Evolutionary conservation across 2,113 vertebrate genomes (phyloP).

Genomic region (Circaetus cinerascens): DNA sequence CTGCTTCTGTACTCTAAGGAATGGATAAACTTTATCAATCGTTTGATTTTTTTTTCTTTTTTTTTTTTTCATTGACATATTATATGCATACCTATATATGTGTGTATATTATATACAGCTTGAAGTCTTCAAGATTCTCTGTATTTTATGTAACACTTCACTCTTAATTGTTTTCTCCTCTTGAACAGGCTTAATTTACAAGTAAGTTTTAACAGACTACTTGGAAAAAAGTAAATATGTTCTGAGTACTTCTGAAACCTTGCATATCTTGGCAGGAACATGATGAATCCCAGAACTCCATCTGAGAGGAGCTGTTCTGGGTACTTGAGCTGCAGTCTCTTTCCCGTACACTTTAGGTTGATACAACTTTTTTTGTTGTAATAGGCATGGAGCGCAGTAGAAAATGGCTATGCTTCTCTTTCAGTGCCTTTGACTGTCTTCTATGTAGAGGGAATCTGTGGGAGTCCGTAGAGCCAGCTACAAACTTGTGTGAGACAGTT

Average conservation of each 20-base stretch:
- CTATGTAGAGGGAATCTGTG: not conserved
- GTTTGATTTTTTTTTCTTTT: not conserved
- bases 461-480: not conserved
- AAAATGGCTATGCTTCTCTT: not conserved
- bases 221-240: not conserved
- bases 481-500: not conserved
- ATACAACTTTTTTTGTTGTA: not conserved
- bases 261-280: not conserved
- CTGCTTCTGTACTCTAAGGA: not conserved
- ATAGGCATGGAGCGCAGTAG: not conserved
- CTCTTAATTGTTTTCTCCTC: not conserved
- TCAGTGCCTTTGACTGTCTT: not conserved
- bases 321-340: not conserved
- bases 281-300: not conserved
- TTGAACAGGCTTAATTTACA: not conserved
- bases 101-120: not conserved
- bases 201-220: not conserved
- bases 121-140: not conserved
- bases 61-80: not conserved
- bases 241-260: not conserved
- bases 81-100: accelerated
- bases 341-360: not conserved
- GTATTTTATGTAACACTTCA: not conserved
- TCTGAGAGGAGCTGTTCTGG: not conserved
- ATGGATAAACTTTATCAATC: not conserved